Evolutionary conservation across 2,888 invertebrate genomes (phyloP).

Genomic region (Conus canariensis): DNA sequence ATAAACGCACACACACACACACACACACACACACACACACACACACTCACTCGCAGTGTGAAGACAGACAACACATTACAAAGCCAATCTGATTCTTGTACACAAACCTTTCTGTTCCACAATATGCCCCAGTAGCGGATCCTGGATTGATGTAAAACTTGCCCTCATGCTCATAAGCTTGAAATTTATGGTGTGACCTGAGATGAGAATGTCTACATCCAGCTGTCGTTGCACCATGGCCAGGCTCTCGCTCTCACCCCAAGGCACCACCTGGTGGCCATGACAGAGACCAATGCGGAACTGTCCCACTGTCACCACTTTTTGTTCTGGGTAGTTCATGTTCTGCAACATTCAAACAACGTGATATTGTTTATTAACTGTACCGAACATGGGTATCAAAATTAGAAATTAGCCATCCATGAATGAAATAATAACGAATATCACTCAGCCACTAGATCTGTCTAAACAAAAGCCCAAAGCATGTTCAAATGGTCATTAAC

Average conservation of each 20-base stretch:
- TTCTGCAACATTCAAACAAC: constrained; percentile 82
- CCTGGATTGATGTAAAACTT: constrained; percentile 99
- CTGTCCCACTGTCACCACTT: constrained; percentile 98
- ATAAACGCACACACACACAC: not conserved
- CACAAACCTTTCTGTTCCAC: constrained; percentile 90
- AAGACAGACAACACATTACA: not conserved
- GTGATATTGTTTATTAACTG: not conserved
- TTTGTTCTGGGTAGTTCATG: constrained; percentile 93
- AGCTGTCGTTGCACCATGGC: constrained; percentile 96
- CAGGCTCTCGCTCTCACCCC: constrained; percentile 88
- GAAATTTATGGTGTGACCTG: constrained; percentile 99
- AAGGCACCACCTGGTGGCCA: constrained; percentile 97
- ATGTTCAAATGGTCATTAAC: too few relatives aligned
- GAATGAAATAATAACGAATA: too few relatives aligned
- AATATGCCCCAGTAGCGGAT: constrained; percentile 98
- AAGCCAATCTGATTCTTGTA: not conserved
- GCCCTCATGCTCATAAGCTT: constrained; percentile 98
- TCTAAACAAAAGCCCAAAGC: too few relatives aligned
- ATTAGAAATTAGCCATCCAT: too few relatives aligned
- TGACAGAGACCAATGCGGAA: constrained; percentile 98
- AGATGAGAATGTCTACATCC: constrained; percentile 98
- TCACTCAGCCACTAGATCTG: too few relatives aligned
- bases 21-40: constrained; percentile 18
- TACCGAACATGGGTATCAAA: too few relatives aligned
- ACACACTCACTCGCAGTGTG: not conserved